Conservation (phyloP, 2,113 vertebrate genomes). For the Tychaedon coryphoeus region DNA sequence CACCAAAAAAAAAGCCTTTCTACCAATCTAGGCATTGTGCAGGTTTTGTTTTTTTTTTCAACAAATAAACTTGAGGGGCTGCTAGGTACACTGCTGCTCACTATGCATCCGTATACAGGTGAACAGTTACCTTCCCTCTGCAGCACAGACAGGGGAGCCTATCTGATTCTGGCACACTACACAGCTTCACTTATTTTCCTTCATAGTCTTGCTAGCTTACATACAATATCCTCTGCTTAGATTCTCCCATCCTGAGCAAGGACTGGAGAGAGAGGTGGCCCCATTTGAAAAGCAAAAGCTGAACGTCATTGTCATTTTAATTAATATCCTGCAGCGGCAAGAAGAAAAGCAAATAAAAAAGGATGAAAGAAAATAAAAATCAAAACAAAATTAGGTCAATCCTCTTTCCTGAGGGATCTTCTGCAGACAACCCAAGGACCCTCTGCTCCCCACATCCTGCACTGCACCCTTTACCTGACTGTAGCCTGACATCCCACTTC, state of each 20-base stretch:
- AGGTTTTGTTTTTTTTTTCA: not conserved
- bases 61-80: not conserved
- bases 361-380: conserved; percentile 50
- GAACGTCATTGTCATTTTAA: conserved; percentile 43
- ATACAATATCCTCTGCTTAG: not conserved
- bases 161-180: not conserved
- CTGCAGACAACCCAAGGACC: not conserved
- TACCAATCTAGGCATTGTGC: not conserved
- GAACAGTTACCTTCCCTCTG: not conserved
- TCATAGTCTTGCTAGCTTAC: not conserved
- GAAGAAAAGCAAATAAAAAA: conserved; percentile 39
- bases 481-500: not conserved
- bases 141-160: not conserved
- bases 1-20: not conserved
- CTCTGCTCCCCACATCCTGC: not conserved
- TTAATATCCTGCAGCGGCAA: conserved; percentile 36
- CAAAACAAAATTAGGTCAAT: conserved; percentile 58
- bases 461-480: not conserved
- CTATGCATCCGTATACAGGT: not conserved
- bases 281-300: conserved; percentile 38
- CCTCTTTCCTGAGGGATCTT: conserved; percentile 13
- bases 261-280: conserved; percentile 2
- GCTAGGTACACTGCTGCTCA: not conserved
- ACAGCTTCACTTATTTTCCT: not conserved
- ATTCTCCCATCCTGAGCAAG: not conserved